Evolutionary conservation across 2,113 vertebrate species (phyloP), one percentile per base, ranked within the genome.

Genomic region (Lepus timidus): DNA sequence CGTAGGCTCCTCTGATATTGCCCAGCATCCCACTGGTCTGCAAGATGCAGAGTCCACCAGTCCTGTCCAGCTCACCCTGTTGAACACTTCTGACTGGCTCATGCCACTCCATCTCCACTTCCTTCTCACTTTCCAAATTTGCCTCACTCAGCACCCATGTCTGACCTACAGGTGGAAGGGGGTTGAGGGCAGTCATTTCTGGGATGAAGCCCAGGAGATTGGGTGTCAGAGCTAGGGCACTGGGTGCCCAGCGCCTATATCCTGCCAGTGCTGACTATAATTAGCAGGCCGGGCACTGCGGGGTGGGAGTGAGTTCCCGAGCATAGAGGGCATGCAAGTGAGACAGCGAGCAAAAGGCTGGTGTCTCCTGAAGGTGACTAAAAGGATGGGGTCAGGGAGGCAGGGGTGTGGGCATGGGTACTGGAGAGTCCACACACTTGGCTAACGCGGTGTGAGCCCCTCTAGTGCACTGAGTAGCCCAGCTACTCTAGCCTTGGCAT

Each of bases 191-290:
- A 73, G 92, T 96, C 90, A 86, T 58, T 44, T 29, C 74, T 51
- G 19, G 96, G 97, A 85, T 84, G 0, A 4, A 55, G 61, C 78
- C 17, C 39, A 25, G 62, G 71, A 71, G 86, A 96, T 94, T 91
- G 94, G 81, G 73, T 97, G 93, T 97, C 95, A 12, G 75, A 79
- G n/a, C 65, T n/a, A 19, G n/a, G 84, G 64, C 83, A 49, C 89
- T 12, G 0, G 3, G 31, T 93, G 80, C 62, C 44, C 88, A 75
- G 80, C 13, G 33, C 79, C 79, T 70, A 55, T 51, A 52, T 67
- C 51, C 83, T 22, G 79, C 90, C 78, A 64, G 68, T 14, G 4
- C 27, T 1, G 7, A 71, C 97, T 98, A 98, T 97, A 98, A 98
- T 98, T 98, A 98, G 95, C 93, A 12, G 12, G 55, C 6, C 3